These are phyloP conservation scores for Aphrocallistes beatrix DNA, from an alignment of 37 sponge, comb jelly and placozoan genomes.

Conservation along the genomic window DNA sequence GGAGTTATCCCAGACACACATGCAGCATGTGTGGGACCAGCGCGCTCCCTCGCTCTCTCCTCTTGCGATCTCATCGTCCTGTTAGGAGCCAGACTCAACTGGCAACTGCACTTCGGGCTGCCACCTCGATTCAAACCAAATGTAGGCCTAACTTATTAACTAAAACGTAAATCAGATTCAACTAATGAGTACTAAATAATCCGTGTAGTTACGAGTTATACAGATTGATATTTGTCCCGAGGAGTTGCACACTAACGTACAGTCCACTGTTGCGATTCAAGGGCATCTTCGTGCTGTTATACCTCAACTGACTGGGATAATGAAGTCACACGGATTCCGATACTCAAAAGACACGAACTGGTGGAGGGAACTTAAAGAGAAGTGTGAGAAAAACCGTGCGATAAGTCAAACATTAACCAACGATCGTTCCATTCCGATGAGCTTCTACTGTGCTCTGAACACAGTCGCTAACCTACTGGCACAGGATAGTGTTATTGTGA, in stretches of 20 bases:
- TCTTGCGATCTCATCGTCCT: conserved; percentile 69
- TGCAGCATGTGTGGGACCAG: conserved; percentile 71
- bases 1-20: conserved; percentile 70
- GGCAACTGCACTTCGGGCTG: conserved; percentile 86
- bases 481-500: conserved; percentile 47
- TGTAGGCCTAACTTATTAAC: conserved; percentile 24
- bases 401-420: conserved; percentile 29
- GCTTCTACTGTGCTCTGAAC: conserved; percentile 66
- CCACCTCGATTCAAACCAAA: conserved; percentile 63
- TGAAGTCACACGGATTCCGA: neutral
- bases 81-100: conserved; percentile 81
- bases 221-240: conserved; percentile 74
- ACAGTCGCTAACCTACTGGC: conserved; percentile 42
- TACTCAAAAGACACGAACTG: conserved; percentile 16
- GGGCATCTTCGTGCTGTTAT: conserved; percentile 59
- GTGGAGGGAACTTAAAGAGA: conserved; percentile 48
- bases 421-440: conserved; percentile 61
- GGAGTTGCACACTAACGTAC: conserved; percentile 58
- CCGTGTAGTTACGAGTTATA: neutral
- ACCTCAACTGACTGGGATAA: conserved; percentile 38
- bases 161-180: neutral
- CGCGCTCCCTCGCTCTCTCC: conserved; percentile 65
- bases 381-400: conserved; percentile 33
- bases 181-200: neutral
- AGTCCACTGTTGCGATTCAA: conserved; percentile 33